Percentiles rank a stretch among this genome's conserved stretches.
Evolutionary conservation across 64 coral and sea anemone genomes (phyloP).

Genomic region (Actinia equina): DNA sequence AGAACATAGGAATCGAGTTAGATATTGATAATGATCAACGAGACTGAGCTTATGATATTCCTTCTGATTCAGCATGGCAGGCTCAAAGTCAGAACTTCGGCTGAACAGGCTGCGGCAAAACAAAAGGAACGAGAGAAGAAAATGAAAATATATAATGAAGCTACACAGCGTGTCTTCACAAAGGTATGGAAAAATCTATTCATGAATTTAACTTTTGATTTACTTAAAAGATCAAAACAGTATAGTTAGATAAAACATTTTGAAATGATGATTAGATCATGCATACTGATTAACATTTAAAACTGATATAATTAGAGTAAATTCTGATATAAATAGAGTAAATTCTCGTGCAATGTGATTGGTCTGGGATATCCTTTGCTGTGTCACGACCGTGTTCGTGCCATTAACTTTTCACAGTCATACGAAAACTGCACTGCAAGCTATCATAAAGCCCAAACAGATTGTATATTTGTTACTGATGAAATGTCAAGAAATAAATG

Average conservation of each 20-base stretch:
- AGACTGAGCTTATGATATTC: constrained; percentile 22
- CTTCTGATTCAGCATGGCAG: constrained; percentile 72
- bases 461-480: too few species aligned
- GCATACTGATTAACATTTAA: too few species aligned
- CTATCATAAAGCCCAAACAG: too few species aligned
- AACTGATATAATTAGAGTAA: too few species aligned
- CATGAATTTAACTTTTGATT: not conserved
- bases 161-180: constrained; percentile 60
- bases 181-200: constrained; percentile 55
- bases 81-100: constrained; percentile 91
- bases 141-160: constrained; percentile 80
- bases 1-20: not conserved
- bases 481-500: too few species aligned
- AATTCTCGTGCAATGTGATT: too few species aligned
- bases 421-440: too few species aligned
- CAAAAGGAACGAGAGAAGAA: constrained; percentile 93
- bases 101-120: constrained; percentile 96
- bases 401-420: too few species aligned
- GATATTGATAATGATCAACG: not conserved
- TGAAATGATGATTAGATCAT: not conserved
- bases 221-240: not conserved
- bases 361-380: too few species aligned
- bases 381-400: too few species aligned
- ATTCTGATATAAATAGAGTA: too few species aligned
- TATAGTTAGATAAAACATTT: not conserved